Evolutionary conservation across 2,113 vertebrate species (phyloP).

Genomic region (Cephalopholis sonnerati): DNA sequence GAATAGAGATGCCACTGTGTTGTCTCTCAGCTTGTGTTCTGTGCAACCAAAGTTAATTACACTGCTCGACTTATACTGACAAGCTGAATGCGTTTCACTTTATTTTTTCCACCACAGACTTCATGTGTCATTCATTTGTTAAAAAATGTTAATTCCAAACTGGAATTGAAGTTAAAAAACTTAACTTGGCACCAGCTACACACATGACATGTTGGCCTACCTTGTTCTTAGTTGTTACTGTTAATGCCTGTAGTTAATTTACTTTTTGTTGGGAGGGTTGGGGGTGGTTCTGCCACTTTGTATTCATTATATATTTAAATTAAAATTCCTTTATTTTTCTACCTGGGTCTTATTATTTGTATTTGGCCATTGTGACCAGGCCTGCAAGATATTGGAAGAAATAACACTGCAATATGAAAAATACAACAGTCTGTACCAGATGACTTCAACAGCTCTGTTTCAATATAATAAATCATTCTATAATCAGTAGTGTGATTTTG

Average conservation of each 20-base stretch:
- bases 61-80: slow-evolving; percentile 24
- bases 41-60: slow-evolving; percentile 36
- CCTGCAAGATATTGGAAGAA: too few species aligned
- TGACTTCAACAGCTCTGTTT: too few species aligned
- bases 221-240: slow-evolving; percentile 13
- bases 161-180: slow-evolving; percentile 12
- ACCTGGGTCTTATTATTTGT: background rate
- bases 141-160: slow-evolving; percentile 20
- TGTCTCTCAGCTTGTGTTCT: slow-evolving; percentile 32
- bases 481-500: too few species aligned
- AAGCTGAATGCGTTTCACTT: slow-evolving; percentile 47
- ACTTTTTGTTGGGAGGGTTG: background rate
- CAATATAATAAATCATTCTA: too few species aligned
- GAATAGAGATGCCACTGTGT: slow-evolving; percentile 37
- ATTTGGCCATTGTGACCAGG: background rate
- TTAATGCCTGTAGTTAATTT: slow-evolving; percentile 21
- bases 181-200: slow-evolving; percentile 19
- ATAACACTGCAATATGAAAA: too few species aligned
- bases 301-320: slow-evolving; percentile 17
- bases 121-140: slow-evolving; percentile 42
- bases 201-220: slow-evolving; percentile 36
- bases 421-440: too few species aligned
- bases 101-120: slow-evolving; percentile 18
- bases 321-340: background rate
- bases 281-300: background rate